Percentiles rank a stretch among this genome's conserved stretches.
Conservation (phyloP, 2,888 invertebrate species). For the Zootermopsis nevadensis region DNA sequence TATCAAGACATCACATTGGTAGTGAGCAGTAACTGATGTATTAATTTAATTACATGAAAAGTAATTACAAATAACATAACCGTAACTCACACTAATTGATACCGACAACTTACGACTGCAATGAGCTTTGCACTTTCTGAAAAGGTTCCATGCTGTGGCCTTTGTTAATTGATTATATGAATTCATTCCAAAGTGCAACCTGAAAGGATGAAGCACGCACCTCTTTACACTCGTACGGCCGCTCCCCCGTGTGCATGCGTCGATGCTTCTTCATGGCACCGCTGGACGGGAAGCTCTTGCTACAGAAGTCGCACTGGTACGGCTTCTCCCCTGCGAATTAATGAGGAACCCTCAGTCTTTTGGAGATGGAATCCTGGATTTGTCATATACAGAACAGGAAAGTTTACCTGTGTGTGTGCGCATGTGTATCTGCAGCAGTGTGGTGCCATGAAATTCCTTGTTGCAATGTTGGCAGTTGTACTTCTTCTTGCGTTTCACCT, state of each 20-base stretch:
- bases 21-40: no score
- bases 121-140: no score
- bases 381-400: neutral
- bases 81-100: no score
- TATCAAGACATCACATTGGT: no score
- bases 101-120: no score
- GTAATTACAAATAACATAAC: no score
- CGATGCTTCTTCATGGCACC: constrained; percentile 58
- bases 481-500: constrained; percentile 66
- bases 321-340: constrained; percentile 57
- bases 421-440: constrained; percentile 71
- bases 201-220: constrained; percentile 29
- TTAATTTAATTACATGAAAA: no score
- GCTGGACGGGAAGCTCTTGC: constrained; percentile 58
- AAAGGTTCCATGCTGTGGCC: no score
- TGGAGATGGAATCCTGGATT: neutral
- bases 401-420: constrained; percentile 72
- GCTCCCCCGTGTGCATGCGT: constrained; percentile 58
- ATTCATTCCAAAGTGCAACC: neutral
- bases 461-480: constrained; percentile 73
- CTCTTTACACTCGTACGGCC: constrained; percentile 56
- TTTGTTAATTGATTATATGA: neutral
- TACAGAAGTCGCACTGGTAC: constrained; percentile 58
- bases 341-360: neutral
- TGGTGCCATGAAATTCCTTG: constrained; percentile 74